Percentiles rank a stretch among this genome's conserved stretches.
phyloP scores from a whole-genome alignment of 2,113 vertebrate genomes.

The Sminthopsis crassicaudata region DNA sequence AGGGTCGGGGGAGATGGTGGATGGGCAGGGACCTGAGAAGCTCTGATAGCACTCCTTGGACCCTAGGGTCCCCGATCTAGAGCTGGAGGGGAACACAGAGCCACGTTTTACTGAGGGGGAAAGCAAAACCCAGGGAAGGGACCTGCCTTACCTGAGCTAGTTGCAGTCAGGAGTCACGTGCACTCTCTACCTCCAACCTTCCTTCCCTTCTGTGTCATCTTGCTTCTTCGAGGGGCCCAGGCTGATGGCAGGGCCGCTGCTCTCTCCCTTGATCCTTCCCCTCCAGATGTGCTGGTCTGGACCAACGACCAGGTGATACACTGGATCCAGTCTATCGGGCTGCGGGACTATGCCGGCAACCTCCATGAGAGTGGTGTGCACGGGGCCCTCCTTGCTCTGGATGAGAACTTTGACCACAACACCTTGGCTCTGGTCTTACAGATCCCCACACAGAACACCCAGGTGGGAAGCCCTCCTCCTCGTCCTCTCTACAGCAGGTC shows the following conservation, averaged over 20 bases:
- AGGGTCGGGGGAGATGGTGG: background rate
- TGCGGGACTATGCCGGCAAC: slow-evolving; percentile 94
- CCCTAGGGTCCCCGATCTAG: background rate
- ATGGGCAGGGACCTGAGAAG: background rate
- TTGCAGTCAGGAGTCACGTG: background rate
- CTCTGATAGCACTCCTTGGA: background rate
- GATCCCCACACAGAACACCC: slow-evolving; percentile 98
- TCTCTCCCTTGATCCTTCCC: background rate
- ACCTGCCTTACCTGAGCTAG: background rate
- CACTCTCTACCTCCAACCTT: background rate
- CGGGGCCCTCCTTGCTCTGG: slow-evolving; percentile 92
- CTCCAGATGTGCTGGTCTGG: slow-evolving; percentile 95
- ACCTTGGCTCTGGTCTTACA: slow-evolving; percentile 95
- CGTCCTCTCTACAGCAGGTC: background rate
- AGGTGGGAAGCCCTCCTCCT: slow-evolving; percentile 82
- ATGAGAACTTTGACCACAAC: slow-evolving; percentile 97
- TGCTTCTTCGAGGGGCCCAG: background rate
- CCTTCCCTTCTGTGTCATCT: background rate
- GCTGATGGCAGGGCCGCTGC: background rate
- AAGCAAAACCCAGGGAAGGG: background rate
- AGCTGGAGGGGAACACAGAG: background rate
- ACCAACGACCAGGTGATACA: slow-evolving; percentile 97
- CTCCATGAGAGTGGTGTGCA: slow-evolving; percentile 94
- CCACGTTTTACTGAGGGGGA: background rate
- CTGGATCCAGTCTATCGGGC: slow-evolving; percentile 95